These are phyloP conservation scores for Pipra filicauda DNA, from an alignment of 2,113 vertebrate genomes.

Conservation along the genomic window DNA sequence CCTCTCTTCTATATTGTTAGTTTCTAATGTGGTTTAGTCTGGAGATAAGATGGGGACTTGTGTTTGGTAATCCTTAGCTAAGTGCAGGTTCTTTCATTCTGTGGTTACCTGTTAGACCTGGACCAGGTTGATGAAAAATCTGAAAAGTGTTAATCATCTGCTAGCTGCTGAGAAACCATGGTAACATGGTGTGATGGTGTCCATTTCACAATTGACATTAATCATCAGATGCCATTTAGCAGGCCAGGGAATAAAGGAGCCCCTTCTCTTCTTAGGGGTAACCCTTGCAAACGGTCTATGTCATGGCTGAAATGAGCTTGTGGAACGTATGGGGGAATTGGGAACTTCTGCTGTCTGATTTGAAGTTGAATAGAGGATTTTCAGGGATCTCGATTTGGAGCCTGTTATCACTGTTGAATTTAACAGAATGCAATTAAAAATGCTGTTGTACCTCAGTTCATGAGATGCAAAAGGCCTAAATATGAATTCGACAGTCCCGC, in stretches of 20 bases:
- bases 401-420: slow-evolving; percentile 10
- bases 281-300: not conserved
- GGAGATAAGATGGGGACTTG: not conserved
- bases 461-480: slow-evolving; percentile 5
- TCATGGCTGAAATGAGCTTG: not conserved
- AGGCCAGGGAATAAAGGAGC: not conserved
- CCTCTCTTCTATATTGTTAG: not conserved
- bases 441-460: not conserved
- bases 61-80: not conserved
- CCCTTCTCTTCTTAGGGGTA: not conserved
- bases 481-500: not conserved
- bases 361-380: not conserved
- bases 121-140: not conserved
- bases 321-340: not conserved
- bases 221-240: not conserved
- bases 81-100: not conserved
- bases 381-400: not conserved
- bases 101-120: not conserved
- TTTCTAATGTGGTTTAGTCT: not conserved
- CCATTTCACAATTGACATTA: not conserved
- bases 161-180: not conserved
- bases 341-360: not conserved
- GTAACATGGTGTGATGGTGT: not conserved
- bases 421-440: slow-evolving; percentile 37
- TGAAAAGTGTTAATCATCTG: not conserved